phyloP scores from a whole-genome alignment of 2,888 invertebrate species.

The Coenonympha arcania region DNA sequence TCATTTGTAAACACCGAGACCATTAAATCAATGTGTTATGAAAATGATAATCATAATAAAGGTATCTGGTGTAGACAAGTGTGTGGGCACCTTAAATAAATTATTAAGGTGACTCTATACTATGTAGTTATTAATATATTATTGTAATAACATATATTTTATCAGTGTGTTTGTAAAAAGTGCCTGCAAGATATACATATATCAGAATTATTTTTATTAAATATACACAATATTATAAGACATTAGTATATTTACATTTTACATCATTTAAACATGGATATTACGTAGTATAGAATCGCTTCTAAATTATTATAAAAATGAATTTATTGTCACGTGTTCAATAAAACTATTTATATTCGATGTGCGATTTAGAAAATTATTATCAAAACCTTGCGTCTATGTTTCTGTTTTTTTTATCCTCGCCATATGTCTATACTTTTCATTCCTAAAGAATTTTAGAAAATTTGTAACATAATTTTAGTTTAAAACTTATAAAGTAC shows the following conservation, averaged over 20 bases:
- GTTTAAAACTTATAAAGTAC: background rate
- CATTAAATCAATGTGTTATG: background rate
- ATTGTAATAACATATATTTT: no score
- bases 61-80: background rate
- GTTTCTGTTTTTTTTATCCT: no score
- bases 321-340: conserved; percentile 8
- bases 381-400: no score
- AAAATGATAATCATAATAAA: no score
- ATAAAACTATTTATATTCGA: background rate
- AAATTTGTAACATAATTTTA: background rate
- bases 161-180: no score
- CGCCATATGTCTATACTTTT: conserved; percentile 14
- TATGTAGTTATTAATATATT: background rate
- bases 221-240: background rate
- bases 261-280: background rate
- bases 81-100: conserved; percentile 1
- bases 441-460: background rate
- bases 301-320: background rate
- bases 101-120: background rate
- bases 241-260: background rate
- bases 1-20: background rate
- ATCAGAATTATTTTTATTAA: background rate
- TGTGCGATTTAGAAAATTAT: background rate
- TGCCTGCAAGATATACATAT: background rate
- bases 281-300: background rate